Evolutionary conservation across 2,797 vertebrate genomes (phyloP).

Genomic region (Capromys pilorides): DNA sequence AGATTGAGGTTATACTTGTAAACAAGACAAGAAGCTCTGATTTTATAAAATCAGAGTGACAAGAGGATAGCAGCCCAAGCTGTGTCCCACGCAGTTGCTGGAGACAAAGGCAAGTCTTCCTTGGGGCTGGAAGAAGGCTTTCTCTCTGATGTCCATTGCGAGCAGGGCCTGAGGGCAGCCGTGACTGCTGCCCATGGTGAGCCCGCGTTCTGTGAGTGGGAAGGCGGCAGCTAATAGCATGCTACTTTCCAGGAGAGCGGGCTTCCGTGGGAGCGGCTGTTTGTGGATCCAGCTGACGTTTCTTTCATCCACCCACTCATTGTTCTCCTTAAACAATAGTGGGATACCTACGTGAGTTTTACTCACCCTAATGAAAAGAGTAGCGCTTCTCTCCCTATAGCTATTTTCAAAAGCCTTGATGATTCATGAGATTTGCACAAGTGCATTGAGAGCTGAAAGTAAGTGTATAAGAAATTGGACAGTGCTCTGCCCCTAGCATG

Average conservation of each 20-base stretch:
- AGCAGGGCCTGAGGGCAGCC: not conserved
- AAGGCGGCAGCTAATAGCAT: conserved; percentile 54
- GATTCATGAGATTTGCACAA: conserved; percentile 81
- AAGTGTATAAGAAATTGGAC: conserved; percentile 62
- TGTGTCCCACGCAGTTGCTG: not conserved
- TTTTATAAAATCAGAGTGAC: not conserved
- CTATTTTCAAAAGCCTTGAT: conserved; percentile 78
- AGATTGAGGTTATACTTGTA: not conserved
- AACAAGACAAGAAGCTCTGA: not conserved
- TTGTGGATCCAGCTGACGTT: conserved; percentile 77
- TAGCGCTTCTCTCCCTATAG: conserved; percentile 77
- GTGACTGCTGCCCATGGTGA: conserved; percentile 1
- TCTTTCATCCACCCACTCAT: conserved; percentile 73
- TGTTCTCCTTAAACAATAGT: conserved; percentile 71
- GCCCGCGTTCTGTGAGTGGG: not conserved
- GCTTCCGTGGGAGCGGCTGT: conserved; percentile 74
- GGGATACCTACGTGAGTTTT: conserved; percentile 78
- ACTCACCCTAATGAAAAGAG: conserved; percentile 80
- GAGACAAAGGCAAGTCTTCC: not conserved
- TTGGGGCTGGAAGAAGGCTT: not conserved
- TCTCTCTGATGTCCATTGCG: not conserved
- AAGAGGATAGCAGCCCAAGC: not conserved
- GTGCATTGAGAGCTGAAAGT: conserved; percentile 75
- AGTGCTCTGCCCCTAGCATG: conserved; percentile 66
- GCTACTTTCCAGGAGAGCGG: conserved; percentile 42